These are phyloP conservation scores for Drosophila busckii DNA, from an alignment of 1,140 invertebrate genomes.

Conservation along the genomic window DNA sequence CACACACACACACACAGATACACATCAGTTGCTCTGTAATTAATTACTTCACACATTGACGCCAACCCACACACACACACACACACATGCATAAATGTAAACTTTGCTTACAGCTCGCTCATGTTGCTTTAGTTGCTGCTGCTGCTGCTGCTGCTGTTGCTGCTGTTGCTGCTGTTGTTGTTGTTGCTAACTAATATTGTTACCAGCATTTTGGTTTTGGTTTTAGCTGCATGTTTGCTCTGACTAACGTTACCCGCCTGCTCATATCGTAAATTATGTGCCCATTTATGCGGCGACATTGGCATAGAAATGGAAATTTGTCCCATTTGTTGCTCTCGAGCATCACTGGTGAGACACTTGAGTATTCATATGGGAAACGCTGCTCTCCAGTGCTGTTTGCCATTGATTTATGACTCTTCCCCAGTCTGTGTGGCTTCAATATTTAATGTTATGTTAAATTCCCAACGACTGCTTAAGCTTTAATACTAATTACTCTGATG, in stretches of 20 bases:
- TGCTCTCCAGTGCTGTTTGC: conserved; percentile 47
- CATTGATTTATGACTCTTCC: conserved; percentile 69
- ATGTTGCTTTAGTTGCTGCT: conserved; percentile 11
- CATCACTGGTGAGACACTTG: conserved; percentile 58
- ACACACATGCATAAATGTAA: conserved; percentile 40
- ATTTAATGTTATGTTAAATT: conserved; percentile 68
- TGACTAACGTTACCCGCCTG: conserved; percentile 45
- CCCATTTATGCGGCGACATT: conserved; percentile 67
- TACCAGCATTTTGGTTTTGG: conserved; percentile 71
- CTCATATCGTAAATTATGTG: conserved; percentile 71
- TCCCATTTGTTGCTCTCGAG: conserved; percentile 68
- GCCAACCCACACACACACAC: conserved; percentile 43
- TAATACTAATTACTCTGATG: no score
- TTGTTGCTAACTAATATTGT: conserved; percentile 63
- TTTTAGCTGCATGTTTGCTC: conserved; percentile 74
- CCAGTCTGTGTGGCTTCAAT: conserved; percentile 61
- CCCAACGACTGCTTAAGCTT: conserved; percentile 23
- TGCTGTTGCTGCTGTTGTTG: conserved; percentile 11
- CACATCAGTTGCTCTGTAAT: conserved; percentile 76
- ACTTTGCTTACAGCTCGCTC: conserved; percentile 47
- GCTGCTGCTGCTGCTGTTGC: conserved; percentile 4
- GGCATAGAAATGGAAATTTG: conserved; percentile 77
- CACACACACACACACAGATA: conserved; percentile 45
- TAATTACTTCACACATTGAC: conserved; percentile 77
- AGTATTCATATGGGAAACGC: conserved; percentile 65